These are phyloP conservation scores for Tamandua tetradactyla DNA, from an alignment of 2,797 vertebrate species.

Conservation along the genomic window DNA sequence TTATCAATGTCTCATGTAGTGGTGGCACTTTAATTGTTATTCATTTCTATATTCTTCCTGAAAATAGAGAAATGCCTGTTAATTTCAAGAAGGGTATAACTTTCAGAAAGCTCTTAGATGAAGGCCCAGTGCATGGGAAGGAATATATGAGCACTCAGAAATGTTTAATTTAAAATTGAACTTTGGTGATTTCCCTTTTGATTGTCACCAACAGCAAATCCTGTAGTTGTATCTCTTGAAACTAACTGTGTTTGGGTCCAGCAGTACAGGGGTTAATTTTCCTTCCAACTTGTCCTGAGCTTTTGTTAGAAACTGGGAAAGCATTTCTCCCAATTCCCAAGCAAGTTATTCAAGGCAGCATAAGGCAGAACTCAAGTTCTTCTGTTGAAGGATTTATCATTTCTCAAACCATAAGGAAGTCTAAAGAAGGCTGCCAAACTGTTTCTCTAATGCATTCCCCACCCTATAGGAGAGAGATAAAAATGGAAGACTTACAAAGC, in stretches of 20 bases:
- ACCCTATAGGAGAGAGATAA: slow-evolving; percentile 50
- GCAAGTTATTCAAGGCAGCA: slow-evolving; percentile 69
- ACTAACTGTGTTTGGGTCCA: not conserved
- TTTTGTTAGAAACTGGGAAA: slow-evolving; percentile 48
- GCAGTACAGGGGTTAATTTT: slow-evolving; percentile 41
- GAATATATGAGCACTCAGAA: not conserved
- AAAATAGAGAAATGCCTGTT: slow-evolving; percentile 14
- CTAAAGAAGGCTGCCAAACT: no score
- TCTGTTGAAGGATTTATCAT: slow-evolving; percentile 60
- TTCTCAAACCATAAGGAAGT: slow-evolving; percentile 67
- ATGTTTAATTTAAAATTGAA: not conserved
- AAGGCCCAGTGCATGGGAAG: not conserved
- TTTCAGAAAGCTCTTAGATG: not conserved
- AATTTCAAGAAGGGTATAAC: slow-evolving; percentile 8
- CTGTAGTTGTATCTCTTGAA: not conserved
- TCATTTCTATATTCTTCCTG: not conserved
- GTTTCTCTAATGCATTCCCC: not conserved
- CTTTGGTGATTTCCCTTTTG: not conserved
- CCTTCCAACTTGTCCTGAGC: not conserved
- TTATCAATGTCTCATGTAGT: not conserved
- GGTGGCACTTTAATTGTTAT: not conserved
- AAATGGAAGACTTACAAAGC: slow-evolving; percentile 80
- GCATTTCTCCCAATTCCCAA: slow-evolving; percentile 61
- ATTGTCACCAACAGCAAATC: not conserved
- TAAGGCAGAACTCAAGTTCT: slow-evolving; percentile 69